Conservation (phyloP, 2,888 invertebrate genomes). For the Volucella inanis region DNA sequence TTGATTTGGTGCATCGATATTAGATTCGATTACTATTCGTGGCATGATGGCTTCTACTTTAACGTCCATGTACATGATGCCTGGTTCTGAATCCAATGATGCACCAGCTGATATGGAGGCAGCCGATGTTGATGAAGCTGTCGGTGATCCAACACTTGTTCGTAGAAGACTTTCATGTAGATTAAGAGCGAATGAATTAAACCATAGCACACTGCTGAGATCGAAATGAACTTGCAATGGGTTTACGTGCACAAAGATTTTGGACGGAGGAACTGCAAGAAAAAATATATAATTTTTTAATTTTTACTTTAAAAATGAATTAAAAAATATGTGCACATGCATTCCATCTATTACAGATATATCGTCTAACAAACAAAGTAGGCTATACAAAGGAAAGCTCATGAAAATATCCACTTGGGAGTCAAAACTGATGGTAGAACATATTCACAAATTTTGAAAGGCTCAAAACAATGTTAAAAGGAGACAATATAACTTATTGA, state of each 20-base stretch:
- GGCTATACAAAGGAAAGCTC: too few species aligned
- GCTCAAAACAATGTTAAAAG: too few species aligned
- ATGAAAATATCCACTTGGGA: too few species aligned
- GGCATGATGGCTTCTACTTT: slow-evolving; percentile 97
- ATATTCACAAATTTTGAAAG: too few species aligned
- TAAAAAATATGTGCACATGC: neutral
- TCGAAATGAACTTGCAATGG: slow-evolving; percentile 95
- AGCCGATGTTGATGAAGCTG: slow-evolving; percentile 70
- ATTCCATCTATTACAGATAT: neutral
- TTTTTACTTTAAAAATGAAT: too few species aligned
- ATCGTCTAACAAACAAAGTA: too few species aligned
- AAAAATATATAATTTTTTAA: neutral
- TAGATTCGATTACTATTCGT: slow-evolving; percentile 87
- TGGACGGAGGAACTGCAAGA: slow-evolving; percentile 94
- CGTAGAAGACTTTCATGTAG: slow-evolving; percentile 89
- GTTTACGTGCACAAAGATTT: slow-evolving; percentile 95
- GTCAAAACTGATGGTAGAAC: too few species aligned
- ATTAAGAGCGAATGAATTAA: slow-evolving; percentile 95
- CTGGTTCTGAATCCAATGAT: slow-evolving; percentile 78
- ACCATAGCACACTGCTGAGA: slow-evolving; percentile 94
- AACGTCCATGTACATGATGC: slow-evolving; percentile 89
- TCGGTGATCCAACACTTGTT: slow-evolving; percentile 82
- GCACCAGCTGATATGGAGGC: slow-evolving; percentile 60
- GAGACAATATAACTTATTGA: too few species aligned
- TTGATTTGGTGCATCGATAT: slow-evolving; percentile 89